Base-by-base conservation (phyloP, 1,140 invertebrate genomes). In the Drosophila littoralis region DNA sequence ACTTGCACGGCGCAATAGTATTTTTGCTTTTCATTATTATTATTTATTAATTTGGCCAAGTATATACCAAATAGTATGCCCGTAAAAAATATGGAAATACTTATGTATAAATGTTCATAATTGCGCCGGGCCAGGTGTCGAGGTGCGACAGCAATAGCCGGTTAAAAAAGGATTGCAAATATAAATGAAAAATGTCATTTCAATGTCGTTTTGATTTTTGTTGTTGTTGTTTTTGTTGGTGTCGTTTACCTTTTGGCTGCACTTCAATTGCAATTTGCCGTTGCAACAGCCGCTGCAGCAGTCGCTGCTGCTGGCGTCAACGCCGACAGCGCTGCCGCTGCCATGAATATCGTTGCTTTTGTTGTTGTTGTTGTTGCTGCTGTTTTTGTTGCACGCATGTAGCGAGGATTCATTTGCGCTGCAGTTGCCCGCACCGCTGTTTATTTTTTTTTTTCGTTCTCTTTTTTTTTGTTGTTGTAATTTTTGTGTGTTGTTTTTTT, bases 121-220 rank as follows among this genome's bases (percentile, higher is more conserved):
- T 86, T 85, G 65, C 77, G 57, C 51, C 64, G 51, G 60, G 61
- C 52, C 38, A 45, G 52, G 15, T 55, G 43, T 64, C 48, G 17
- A 7, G 42, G 40, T 42, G 43, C 46, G 36, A 17, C 32, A 28
- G 55, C 54, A 64, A 65, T 46, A 50, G 45, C 7, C 54, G 38
- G 45, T 22, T 43, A 13, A 42, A 40, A 63, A 63, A 55, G 48
- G 50, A 55, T 70, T 64, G 48, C 45, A 66, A 77, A 88, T 83
- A 81, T 77, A 79, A 86, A 88, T 88, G 83, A 89, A 89, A 89
- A 89, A 89, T 89, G 84, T 89, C 84, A 89, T 89, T 89, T 89
- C 84, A 89, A 89, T 88, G 83, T 88, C 83, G 83, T 80, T 88
- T 79, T 74, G 77, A 77, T 80, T 75, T 89, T 43, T 38, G 46